phyloP scores from a whole-genome alignment of 1,140 invertebrate genomes.

The Cydia fagiglandana region DNA sequence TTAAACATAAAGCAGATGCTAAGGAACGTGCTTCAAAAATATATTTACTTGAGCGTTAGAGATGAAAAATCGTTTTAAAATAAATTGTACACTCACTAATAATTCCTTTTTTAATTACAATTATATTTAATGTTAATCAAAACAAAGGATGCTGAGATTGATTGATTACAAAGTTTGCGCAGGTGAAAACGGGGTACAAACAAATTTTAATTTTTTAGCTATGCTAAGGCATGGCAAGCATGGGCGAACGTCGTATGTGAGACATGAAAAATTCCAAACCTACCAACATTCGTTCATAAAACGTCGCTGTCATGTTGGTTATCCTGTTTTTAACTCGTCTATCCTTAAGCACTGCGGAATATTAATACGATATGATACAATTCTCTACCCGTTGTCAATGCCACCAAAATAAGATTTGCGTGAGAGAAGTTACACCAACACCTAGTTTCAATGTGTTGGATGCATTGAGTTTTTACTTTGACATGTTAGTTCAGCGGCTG shows the following conservation, averaged over 20 bases:
- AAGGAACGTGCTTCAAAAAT: constrained; percentile 7
- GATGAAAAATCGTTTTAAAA: neutral
- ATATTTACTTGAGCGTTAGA: neutral
- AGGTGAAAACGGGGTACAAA: constrained; percentile 23
- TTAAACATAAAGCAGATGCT: constrained; percentile 55
- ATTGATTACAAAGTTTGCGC: constrained; percentile 32
- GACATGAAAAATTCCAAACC: neutral
- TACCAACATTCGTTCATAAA: neutral
- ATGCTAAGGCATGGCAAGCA: neutral
- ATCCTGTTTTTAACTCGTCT: neutral
- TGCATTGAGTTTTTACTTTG: neutral
- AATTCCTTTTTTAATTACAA: neutral
- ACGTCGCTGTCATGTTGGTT: neutral
- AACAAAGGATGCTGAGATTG: constrained; percentile 5
- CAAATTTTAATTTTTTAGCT: constrained; percentile 6
- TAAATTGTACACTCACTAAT: neutral
- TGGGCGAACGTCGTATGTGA: too few relatives aligned
- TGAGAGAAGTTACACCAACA: too few relatives aligned
- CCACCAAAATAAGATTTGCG: neutral
- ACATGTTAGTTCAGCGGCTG: neutral
- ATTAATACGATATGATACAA: neutral
- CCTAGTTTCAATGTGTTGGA: neutral
- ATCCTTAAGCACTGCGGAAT: neutral
- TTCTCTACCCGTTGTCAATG: neutral
- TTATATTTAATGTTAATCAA: neutral